These are phyloP conservation scores for Rhinophrynus dorsalis DNA, from an alignment of 2,797 vertebrate genomes.

Conservation along the genomic window DNA sequence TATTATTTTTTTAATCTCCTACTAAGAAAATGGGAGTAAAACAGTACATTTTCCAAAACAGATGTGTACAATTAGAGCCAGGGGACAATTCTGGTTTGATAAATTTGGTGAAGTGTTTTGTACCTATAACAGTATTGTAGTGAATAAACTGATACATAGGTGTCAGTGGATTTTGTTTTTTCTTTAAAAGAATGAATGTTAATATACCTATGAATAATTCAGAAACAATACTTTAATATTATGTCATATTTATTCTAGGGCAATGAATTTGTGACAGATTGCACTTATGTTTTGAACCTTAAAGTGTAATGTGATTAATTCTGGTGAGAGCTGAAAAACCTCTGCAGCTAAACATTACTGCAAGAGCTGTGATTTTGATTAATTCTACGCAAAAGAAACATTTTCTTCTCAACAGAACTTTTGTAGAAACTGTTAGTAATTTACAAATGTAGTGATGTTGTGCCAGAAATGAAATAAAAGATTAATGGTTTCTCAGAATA, in stretches of 20 bases:
- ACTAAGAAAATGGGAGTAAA: too few relatives aligned
- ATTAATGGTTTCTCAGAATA: neutral
- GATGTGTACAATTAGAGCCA: too few relatives aligned
- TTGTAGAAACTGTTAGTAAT: neutral
- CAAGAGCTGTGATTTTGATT: too few relatives aligned
- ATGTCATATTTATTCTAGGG: slow-evolving; percentile 17
- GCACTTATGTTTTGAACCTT: neutral
- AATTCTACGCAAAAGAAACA: neutral
- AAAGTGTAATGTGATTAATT: neutral
- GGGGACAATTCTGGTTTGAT: too few relatives aligned
- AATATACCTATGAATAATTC: slow-evolving; percentile 1
- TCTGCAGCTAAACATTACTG: neutral
- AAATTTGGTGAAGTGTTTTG: too few relatives aligned
- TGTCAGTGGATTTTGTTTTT: too few relatives aligned
- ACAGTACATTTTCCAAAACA: too few relatives aligned
- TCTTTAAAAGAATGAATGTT: too few relatives aligned
- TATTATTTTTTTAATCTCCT: too few relatives aligned
- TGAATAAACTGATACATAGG: too few relatives aligned
- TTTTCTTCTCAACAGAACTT: neutral
- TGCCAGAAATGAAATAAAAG: neutral
- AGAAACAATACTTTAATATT: neutral
- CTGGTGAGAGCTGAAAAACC: neutral
- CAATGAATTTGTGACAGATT: neutral
- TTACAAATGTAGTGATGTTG: neutral
- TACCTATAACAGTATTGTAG: too few relatives aligned